Conservation (phyloP, 2,888 invertebrate genomes). For the Venustoraphidia nigricollis region DNA sequence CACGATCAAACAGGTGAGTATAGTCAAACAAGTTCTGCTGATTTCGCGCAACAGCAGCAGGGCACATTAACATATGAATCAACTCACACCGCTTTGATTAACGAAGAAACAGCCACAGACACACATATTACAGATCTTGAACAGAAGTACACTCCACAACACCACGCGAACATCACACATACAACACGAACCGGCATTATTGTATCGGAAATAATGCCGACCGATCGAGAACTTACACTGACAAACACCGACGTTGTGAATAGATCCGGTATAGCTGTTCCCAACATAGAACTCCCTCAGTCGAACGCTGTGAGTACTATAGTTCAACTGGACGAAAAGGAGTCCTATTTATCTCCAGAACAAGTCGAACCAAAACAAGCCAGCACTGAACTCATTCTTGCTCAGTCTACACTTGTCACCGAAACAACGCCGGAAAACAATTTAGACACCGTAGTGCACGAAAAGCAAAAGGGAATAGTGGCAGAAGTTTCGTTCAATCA, state of each 20-base stretch:
- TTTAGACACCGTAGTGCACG: too few relatives aligned
- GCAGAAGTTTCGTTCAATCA: too few relatives aligned
- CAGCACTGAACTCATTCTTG: too few relatives aligned
- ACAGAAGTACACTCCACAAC: conserved; percentile 25
- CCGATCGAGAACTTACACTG: conserved; percentile 3
- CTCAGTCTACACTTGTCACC: too few relatives aligned
- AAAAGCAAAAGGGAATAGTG: too few relatives aligned
- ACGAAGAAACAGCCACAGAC: conserved; percentile 10
- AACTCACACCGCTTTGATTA: conserved; percentile 9
- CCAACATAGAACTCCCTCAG: too few relatives aligned
- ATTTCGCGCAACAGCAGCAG: conserved; percentile 4
- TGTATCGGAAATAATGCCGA: not conserved
- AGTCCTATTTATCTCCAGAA: too few relatives aligned
- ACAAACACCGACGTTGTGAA: not conserved
- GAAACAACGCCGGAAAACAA: too few relatives aligned
- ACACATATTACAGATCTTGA: conserved; percentile 18
- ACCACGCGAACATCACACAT: conserved; percentile 24
- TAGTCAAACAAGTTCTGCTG: conserved; percentile 5
- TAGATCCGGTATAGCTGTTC: too few relatives aligned
- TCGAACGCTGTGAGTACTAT: too few relatives aligned
- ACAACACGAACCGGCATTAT: not conserved
- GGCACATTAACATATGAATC: conserved; percentile 9
- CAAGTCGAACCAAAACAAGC: too few relatives aligned
- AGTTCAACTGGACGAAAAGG: too few relatives aligned
- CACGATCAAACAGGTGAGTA: conserved; percentile 34